Base-by-base conservation (phyloP, 2,797 vertebrate species). In the Pyrrhura leucotis region DNA sequence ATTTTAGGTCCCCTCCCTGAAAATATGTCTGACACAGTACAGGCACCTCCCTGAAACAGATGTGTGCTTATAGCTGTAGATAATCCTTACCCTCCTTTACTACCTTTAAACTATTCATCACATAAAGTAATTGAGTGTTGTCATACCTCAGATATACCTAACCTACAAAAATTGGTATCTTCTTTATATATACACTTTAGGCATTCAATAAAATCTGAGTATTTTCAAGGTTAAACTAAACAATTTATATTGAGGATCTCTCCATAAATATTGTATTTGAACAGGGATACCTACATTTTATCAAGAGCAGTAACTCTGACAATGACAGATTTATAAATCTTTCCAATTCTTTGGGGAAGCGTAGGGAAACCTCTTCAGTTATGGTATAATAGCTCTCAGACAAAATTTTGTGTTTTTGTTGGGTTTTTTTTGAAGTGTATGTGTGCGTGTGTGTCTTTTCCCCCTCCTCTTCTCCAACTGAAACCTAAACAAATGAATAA, bases 261-360 rank as follows among this genome's bases (percentile, higher is more conserved):
- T 47, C 71, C 39, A 48, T 93, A 96, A 94, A 94, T 77, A 92
- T 21, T 65, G 54, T n/a, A 90, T 65, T 90, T 48, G 92, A 94
- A 88, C 28, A 89, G 21, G 26, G 68, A 42, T 19, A 67, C 10
- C 23, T 59, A 15, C 15, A 37, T 39, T 62, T 21, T 40, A 89
- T 83, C 79, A 77, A 88, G 8, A 53, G 10, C 23, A 81, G 65
- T 96, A 91, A 87, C 22, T 96, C 89, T 22, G 44, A 79, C 59
- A 40, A 17, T 33, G 90, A 67, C 68, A 94, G 66, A 74, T 96
- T 95, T 95, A 96, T 83, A 92, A 85, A 23, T 92, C 45, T 79
- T n/a, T 21, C 40, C 31, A 80, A 80, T 42, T 68, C 93, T 87
- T 91, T 81, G 28, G 42, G 85, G 77, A 76, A 45, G 37, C 85